Base-by-base conservation (phyloP, 2,888 invertebrate genomes). In the Lasioglossum pauxillum region DNA sequence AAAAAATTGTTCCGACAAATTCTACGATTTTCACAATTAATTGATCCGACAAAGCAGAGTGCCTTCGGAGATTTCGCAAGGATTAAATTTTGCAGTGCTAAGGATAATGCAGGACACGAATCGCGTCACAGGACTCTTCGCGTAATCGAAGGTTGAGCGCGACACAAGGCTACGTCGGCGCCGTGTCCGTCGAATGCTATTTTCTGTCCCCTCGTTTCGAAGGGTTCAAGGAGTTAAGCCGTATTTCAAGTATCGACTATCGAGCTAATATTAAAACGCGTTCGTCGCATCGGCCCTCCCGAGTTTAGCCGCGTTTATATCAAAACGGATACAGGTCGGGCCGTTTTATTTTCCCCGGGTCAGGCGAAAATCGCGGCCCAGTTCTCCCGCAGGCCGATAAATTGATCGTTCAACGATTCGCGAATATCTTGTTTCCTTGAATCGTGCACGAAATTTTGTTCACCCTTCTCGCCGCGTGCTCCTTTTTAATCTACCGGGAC, bases 281-380 rank as follows among this genome's bases (percentile, higher is more conserved):
- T 82, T 84, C 82, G 78, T 74, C 75, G 75, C 74, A 78, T 83
- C 79, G 81, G 84, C 53, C 74, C 57, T 73, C 71, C 87, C 90
- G 89, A 90, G 83, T 86, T 90, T 89, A 89, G 84, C 87, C 80
- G 77, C 74, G 80, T 83, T 83, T 79, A 79, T 71, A 83, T 83
- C 84, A 86, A 90, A 89, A 90, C 64, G 89, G 84, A 90, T 89
- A 90, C 90, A 89, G 89, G 90, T 90, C 90, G 89, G 53, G 82
- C 73, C 69, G 83, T 83, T 86, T 84, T 90, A 90, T 89, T 87
- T 88, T 69, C 44, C 82, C 49, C 89, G 75, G 89, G 89, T 89
- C 89, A 89, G 35, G 27, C 75, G 67, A 82, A 86, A 88, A 84
- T 75, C 71, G 72, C 72, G 76, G 35, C 35, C 60, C 76, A 64